Base-by-base conservation (phyloP, 2,113 vertebrate species). In the Xyliphius kryptos region DNA sequence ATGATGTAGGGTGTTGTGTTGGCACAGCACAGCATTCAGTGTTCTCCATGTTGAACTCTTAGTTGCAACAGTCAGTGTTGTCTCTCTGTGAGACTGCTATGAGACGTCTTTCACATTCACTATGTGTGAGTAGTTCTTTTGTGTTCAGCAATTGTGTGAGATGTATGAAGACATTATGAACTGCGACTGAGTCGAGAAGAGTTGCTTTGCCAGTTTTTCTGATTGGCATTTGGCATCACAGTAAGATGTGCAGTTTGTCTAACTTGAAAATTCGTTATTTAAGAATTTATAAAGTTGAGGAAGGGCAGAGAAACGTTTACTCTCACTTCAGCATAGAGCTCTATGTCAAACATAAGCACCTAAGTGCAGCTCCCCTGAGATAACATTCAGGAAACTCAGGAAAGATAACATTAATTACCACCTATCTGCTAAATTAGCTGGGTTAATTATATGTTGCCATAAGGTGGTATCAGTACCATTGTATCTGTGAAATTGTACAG, bases 91-190 rank as follows among this genome's bases (percentile, higher is more conserved):
- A 48, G 57, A 47, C 70, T 64, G 61, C 48, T 48, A 58, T 76
- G 66, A 69, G 73, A 78, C 66, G 59, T 77, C 72, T 77, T 73
- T 64, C 72, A 74, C 66, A 22, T 68, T 71, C 26, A 15, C 66
- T 63, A 76, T 71, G 50, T 61, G 64, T 60, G 57, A 62, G 74
- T 73, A 66, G 65, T 32, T 48, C 54, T 76, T 82, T 77, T 67
- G 74, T 73, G 69, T 64, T 71, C 51, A 65, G 66, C 67, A 47
- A 57, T 78, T 74, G 74, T 72, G 71, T 68, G 67, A 63, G 75
- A 76, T 52, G 72, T 12, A 20, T 65, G 63, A 66, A 69, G 20
- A 72, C 64, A 44, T 68, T 65, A 59, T 71, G 76, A 79, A 82
- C 77, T 67, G 71, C 73, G 69, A 76, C 70, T 74, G 68, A 55